Evolutionary conservation across 2,113 vertebrate genomes (phyloP).

Genomic region (Pterocles burchelli): DNA sequence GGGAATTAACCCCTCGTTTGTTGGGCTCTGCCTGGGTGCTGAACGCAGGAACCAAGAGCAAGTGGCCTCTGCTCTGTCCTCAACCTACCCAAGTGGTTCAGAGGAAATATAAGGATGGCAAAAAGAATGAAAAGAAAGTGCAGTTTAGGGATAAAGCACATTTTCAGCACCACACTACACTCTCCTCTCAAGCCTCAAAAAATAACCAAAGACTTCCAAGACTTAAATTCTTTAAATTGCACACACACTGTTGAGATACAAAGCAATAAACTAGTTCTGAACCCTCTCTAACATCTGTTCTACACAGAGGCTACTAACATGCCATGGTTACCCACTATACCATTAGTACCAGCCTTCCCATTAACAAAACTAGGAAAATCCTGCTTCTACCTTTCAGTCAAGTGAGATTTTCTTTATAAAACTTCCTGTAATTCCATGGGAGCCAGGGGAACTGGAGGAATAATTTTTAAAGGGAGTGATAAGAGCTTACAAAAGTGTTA

Average conservation of each 20-base stretch:
- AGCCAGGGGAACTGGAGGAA: not conserved
- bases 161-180: not conserved
- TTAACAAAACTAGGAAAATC: not conserved
- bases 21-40: not conserved
- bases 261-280: not conserved
- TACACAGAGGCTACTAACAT: accelerated
- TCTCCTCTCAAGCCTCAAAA: not conserved
- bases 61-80: not conserved
- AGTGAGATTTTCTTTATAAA: not conserved
- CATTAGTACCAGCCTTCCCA: not conserved
- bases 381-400: not conserved
- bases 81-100: not conserved
- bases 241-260: not conserved
- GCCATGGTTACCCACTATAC: not conserved
- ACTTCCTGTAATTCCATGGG: not conserved
- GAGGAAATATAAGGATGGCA: not conserved
- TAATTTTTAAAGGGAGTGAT: not conserved
- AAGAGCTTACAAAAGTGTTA: not conserved
- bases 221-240: not conserved
- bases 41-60: accelerated
- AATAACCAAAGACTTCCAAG: not conserved
- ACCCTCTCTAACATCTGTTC: not conserved
- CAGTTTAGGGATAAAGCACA: not conserved
- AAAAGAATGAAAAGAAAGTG: not conserved
- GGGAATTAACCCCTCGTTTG: accelerated